phyloP scores from a whole-genome alignment of 2,113 vertebrate species.

The Megatriorchis doriae region DNA sequence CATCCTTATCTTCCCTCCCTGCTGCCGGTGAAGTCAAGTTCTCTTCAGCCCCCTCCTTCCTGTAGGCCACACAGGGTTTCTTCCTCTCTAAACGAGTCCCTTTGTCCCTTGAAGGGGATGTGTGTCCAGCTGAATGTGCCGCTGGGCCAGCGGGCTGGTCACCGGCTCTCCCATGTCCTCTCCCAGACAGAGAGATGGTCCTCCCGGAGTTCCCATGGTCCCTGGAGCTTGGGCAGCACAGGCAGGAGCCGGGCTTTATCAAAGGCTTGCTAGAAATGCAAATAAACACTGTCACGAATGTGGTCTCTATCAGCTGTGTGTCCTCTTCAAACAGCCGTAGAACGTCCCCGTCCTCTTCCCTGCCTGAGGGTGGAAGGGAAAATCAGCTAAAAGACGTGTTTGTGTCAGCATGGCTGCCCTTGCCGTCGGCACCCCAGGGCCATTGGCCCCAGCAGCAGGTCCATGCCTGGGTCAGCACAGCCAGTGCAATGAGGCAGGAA shows the following conservation, averaged over 20 bases:
- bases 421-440: fast-evolving
- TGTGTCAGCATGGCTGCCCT: background rate
- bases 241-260: background rate
- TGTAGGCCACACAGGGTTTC: constrained; percentile 10
- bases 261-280: constrained; percentile 39
- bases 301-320: background rate
- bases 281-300: constrained; percentile 25
- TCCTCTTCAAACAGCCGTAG: background rate
- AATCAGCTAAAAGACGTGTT: background rate
- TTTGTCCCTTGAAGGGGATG: constrained; percentile 16
- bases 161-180: background rate
- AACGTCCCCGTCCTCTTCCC: background rate
- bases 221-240: background rate
- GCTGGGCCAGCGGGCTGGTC: background rate
- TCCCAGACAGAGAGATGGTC: background rate
- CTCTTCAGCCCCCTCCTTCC: constrained; percentile 46
- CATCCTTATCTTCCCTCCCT: constrained; percentile 8
- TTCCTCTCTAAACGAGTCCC: background rate
- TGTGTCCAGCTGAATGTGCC: constrained; percentile 26
- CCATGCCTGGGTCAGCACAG: background rate
- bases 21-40: background rate
- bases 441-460: background rate
- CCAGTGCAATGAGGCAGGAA: background rate
- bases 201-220: background rate
- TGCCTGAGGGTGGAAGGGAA: background rate